A percentile compares a stretch with the other conserved stretches of the same genome.
phyloP scores from a whole-genome alignment of 2,113 vertebrate species.

The Trichechus manatus region DNA sequence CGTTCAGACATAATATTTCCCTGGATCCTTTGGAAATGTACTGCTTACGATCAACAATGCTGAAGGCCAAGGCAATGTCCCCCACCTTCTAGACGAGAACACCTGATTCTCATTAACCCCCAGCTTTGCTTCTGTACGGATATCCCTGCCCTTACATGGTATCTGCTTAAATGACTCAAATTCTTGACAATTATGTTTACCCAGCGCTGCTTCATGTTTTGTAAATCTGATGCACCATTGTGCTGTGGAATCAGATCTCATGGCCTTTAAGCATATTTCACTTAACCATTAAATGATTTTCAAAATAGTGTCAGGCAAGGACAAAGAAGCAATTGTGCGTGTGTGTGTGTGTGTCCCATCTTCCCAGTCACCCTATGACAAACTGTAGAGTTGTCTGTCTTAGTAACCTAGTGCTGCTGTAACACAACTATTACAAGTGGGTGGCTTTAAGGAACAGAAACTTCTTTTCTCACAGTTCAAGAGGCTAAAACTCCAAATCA shows the following conservation, averaged over 20 bases:
- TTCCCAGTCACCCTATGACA: neutral
- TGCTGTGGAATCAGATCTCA: neutral
- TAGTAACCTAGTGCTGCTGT: no score
- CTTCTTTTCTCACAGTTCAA: no score
- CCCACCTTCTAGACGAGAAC: neutral
- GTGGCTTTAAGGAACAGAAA: no score
- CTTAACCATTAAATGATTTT: neutral
- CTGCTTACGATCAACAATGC: neutral
- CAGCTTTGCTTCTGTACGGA: neutral
- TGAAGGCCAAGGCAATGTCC: neutral
- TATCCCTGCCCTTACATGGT: no score
- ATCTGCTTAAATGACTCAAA: neutral
- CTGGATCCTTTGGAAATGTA: neutral
- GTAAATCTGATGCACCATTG: neutral
- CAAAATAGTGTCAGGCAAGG: neutral
- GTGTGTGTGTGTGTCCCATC: neutral
- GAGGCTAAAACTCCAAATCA: no score
- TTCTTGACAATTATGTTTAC: neutral
- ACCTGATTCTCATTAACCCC: neutral
- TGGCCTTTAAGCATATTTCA: neutral
- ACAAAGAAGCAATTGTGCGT: neutral
- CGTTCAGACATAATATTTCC: neutral
- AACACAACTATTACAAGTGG: no score
- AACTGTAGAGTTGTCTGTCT: neutral
- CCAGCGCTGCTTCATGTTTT: neutral